Evolutionary conservation across 2,888 invertebrate species (phyloP).

Genomic region (Chromoteleia sp.): DNA sequence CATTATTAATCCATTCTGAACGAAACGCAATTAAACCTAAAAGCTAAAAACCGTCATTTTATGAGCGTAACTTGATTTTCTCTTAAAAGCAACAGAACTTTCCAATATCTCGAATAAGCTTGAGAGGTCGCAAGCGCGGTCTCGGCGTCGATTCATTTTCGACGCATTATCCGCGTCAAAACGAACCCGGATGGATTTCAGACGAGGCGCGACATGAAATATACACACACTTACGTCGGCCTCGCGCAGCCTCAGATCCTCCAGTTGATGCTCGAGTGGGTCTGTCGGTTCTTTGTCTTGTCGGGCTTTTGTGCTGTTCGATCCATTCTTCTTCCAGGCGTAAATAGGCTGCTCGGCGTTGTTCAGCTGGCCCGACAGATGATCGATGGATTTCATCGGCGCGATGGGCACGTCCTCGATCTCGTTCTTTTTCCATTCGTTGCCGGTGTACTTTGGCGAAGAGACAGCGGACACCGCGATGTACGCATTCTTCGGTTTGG

Average conservation of each 20-base stretch:
- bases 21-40: constrained; percentile 5
- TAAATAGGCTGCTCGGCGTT: constrained; percentile 72
- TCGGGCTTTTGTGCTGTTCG: constrained; percentile 56
- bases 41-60: constrained; percentile 24
- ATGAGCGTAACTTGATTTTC: constrained; percentile 18
- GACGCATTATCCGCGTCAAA: constrained; percentile 17
- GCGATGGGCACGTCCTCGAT: constrained; percentile 75
- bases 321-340: constrained; percentile 77
- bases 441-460: constrained; percentile 76
- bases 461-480: constrained; percentile 81
- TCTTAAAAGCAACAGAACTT: constrained; percentile 23
- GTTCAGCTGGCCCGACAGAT: constrained; percentile 75
- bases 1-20: constrained; percentile 12
- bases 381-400: constrained; percentile 71
- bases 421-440: constrained; percentile 81
- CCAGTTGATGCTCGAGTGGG: constrained; percentile 79
- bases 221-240: constrained; percentile 40
- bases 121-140: not conserved
- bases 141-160: constrained; percentile 17
- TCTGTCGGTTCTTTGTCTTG: constrained; percentile 72
- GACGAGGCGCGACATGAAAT: constrained; percentile 15
- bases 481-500: constrained; percentile 78
- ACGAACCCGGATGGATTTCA: constrained; percentile 26
- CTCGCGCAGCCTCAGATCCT: constrained; percentile 75
- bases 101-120: constrained; percentile 23